These are phyloP conservation scores for Gobius niger DNA, from an alignment of 2,113 vertebrate species.

Conservation along the genomic window DNA sequence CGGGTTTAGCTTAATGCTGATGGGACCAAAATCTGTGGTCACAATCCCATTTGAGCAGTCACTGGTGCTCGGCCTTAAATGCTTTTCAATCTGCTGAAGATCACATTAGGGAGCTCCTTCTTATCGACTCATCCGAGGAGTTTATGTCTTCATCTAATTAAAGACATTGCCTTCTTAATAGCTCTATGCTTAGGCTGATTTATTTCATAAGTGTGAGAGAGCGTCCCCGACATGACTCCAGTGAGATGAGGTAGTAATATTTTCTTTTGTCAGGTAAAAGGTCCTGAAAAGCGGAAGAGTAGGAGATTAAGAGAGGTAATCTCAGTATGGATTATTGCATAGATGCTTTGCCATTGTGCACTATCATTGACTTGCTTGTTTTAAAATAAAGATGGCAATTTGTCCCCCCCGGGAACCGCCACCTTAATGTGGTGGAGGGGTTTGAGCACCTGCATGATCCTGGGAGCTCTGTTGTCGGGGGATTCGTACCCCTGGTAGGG, in stretches of 20 bases:
- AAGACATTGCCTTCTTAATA: slow-evolving; percentile 64
- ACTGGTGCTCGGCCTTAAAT: slow-evolving; percentile 68
- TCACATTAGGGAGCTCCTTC: slow-evolving; percentile 67
- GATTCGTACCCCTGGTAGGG: too few species aligned
- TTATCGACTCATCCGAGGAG: slow-evolving; percentile 73
- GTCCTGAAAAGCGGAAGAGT: neutral
- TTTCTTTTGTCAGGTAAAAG: neutral
- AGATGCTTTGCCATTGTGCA: too few species aligned
- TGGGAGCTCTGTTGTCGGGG: too few species aligned
- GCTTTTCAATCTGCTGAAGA: slow-evolving; percentile 73
- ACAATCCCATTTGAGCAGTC: slow-evolving; percentile 63
- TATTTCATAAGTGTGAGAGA: slow-evolving; percentile 59
- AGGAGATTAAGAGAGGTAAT: neutral
- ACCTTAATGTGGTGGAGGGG: too few species aligned
- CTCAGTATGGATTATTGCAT: too few species aligned
- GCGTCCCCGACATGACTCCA: slow-evolving; percentile 29
- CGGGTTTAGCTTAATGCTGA: slow-evolving; percentile 58
- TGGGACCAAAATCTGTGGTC: slow-evolving; percentile 46
- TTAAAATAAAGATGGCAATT: too few species aligned
- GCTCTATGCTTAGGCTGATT: slow-evolving; percentile 57
- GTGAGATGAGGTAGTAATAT: slow-evolving; percentile 15
- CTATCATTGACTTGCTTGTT: too few species aligned
- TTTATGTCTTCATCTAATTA: slow-evolving; percentile 73
- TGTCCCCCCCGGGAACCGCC: too few species aligned
- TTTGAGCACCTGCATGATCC: too few species aligned